These are phyloP conservation scores for Dysmachus trigonus DNA, from an alignment of 2,888 invertebrate species.

Conservation along the genomic window DNA sequence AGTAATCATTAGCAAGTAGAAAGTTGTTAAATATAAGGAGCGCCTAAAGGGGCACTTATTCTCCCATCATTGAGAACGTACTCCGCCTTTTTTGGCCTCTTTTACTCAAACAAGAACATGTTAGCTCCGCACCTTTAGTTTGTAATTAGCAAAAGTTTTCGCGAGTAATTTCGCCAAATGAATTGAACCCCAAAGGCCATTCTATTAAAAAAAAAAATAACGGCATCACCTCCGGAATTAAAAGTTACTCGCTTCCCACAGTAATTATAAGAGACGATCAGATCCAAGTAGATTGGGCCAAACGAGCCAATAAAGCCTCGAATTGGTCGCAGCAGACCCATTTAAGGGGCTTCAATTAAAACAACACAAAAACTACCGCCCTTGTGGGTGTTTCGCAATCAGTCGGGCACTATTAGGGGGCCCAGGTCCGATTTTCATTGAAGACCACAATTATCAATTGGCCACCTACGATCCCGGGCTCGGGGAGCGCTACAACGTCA, in stretches of 20 bases:
- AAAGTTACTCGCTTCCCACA: neutral
- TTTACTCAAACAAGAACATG: neutral
- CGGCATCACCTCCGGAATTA: neutral
- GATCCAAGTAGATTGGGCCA: neutral
- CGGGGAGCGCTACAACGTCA: neutral
- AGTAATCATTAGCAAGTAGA: neutral
- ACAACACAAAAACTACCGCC: neutral
- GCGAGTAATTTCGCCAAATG: neutral
- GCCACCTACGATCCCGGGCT: neutral
- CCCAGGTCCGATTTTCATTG: neutral
- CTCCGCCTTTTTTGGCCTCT: neutral
- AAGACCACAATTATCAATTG: conserved; percentile 14
- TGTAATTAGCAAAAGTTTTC: neutral
- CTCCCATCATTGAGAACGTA: neutral
- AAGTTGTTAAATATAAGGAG: neutral
- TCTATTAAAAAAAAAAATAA: neutral
- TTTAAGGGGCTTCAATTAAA: neutral
- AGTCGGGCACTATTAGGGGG: neutral
- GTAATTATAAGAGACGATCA: neutral
- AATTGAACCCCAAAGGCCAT: neutral
- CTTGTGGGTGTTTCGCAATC: conserved; percentile 3
- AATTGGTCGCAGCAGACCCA: neutral
- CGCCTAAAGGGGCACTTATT: neutral
- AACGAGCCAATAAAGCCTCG: neutral
- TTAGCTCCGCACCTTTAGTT: neutral